Base-by-base conservation (phyloP, 2,888 invertebrate genomes). In the Exocentrus adspersus region DNA sequence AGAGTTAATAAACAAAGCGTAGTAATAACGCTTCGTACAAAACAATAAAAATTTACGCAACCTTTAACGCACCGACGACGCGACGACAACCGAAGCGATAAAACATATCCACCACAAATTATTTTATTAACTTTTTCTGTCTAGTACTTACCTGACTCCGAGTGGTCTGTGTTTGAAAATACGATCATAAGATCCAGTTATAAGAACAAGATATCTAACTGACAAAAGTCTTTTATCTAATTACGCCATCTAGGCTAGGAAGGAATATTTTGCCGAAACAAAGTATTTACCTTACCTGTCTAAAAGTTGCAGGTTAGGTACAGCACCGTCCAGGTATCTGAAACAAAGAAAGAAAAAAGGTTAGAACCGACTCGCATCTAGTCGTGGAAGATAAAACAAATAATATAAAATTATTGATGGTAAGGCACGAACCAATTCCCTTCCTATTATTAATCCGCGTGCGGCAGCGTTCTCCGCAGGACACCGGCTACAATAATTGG, bases 401-500 rank as follows among this genome's bases (percentile, higher is more conserved):
- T 51, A 62, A 65, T 62, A 62, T 59, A 43, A 65, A 54, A 62
- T 45, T 51, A 59, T 59, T 59, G 54, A 30, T 30, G 60, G 62
- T 65, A 60, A 62, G 37, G 59, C 59, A 65, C 65, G 51, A 45
- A 62, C 59, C 51, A 50, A 48, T 52, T 51, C 58, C 60, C 48
- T 43, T 61, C 53, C 59, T 63, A 59, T 59, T 63, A 59, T 59
- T 54, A 59, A 63, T 54, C 54, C 32, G 17, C 32, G 7, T n/a
- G 32, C 19, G 9, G 32, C 10, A 51, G 24, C n/a, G 7, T 50
- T 30, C 51, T 51, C 51, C 51, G 19, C 51, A 51, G 51, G 51
- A 51, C 32, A 51, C 32, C 51, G 19, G n/a, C n/a, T n/a, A 9
- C 32, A 51, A 32, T 30, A 51, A 51, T 17, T 51, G 32, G 17